A percentile compares a stretch with the other conserved stretches of the same genome.
Evolutionary conservation across 2,888 invertebrate genomes (phyloP).

Genomic region (Zeuzera pyrina): DNA sequence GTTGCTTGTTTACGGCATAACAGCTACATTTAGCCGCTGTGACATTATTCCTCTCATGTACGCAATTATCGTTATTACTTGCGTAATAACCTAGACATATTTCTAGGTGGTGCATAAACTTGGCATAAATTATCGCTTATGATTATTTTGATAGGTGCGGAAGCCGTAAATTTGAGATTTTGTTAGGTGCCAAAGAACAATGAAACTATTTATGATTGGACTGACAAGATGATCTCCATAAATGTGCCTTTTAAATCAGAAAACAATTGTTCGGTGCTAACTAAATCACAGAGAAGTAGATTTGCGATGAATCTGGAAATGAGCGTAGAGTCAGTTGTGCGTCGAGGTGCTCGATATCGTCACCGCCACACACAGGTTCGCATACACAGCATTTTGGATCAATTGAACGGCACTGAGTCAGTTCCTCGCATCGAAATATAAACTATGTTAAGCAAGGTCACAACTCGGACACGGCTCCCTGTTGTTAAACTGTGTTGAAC

Average conservation of each 20-base stretch:
- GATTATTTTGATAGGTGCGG: conserved; percentile 1
- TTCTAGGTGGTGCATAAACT: conserved; percentile 10
- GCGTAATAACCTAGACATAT: conserved; percentile 5
- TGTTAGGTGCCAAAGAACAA: too few relatives aligned
- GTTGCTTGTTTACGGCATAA: conserved; percentile 60
- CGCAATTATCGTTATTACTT: conserved; percentile 28
- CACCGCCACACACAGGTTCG: conserved; percentile 47
- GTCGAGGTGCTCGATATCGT: conserved; percentile 33
- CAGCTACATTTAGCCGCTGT: conserved; percentile 64
- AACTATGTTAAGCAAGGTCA: conserved; percentile 64
- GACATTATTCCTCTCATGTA: conserved; percentile 46
- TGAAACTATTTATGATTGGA: too few relatives aligned
- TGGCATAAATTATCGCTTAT: conserved; percentile 11
- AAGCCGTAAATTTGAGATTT: not conserved
- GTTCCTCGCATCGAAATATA: too few relatives aligned
- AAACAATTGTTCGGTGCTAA: conserved; percentile 10
- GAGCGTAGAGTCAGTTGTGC: conserved; percentile 16
- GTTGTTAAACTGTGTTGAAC: conserved; percentile 27
- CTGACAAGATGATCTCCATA: conserved; percentile 9
- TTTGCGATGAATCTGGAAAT: conserved; percentile 12
- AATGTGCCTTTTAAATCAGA: conserved; percentile 10
- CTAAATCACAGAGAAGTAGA: conserved; percentile 11
- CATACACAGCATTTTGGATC: conserved; percentile 61
- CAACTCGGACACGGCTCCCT: too few relatives aligned
- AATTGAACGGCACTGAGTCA: conserved; percentile 64